A percentile compares a stretch with the other conserved stretches of the same genome.
phyloP scores from a whole-genome alignment of 2,888 invertebrate species.

The Calliscelio sp. region DNA sequence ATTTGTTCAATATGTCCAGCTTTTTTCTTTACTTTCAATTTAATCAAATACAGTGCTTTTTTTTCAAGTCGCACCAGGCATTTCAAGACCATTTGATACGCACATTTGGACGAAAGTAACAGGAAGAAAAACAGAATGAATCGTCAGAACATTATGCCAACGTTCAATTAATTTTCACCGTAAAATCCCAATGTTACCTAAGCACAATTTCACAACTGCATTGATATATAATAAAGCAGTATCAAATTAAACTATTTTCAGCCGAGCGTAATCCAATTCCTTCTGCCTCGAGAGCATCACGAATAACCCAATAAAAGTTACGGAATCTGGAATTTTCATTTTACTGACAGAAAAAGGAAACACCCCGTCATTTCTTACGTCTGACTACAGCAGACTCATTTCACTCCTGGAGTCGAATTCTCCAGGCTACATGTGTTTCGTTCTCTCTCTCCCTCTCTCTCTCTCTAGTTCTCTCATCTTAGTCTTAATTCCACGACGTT shows the following conservation, averaged over 20 bases:
- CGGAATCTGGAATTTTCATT: conserved; percentile 16
- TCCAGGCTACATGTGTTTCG: conserved; percentile 53
- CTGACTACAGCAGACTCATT: conserved; percentile 46
- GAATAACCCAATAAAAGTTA: conserved; percentile 4
- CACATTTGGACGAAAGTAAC: conserved; percentile 49
- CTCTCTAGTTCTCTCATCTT: conserved; percentile 33
- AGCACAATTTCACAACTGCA: no score
- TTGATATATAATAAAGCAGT: background rate
- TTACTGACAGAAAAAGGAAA: conserved; percentile 10
- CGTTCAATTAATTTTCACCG: conserved; percentile 52
- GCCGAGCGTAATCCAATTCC: conserved; percentile 12
- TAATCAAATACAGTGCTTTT: no score
- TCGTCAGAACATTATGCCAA: conserved; percentile 18
- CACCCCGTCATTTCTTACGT: conserved; percentile 22
- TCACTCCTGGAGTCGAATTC: conserved; percentile 42
- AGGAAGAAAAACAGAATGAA: conserved; percentile 26
- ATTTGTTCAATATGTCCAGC: no score
- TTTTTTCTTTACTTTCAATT: no score
- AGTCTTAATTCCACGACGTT: conserved; percentile 51
- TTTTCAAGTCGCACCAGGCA: no score
- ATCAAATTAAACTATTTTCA: conserved; percentile 2
- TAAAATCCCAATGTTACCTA: background rate
- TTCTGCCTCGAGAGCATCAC: background rate
- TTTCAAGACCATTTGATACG: conserved; percentile 68
- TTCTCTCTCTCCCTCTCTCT: no score